Conservation (phyloP, 2,797 vertebrate species). For the Clarias fuscus region DNA sequence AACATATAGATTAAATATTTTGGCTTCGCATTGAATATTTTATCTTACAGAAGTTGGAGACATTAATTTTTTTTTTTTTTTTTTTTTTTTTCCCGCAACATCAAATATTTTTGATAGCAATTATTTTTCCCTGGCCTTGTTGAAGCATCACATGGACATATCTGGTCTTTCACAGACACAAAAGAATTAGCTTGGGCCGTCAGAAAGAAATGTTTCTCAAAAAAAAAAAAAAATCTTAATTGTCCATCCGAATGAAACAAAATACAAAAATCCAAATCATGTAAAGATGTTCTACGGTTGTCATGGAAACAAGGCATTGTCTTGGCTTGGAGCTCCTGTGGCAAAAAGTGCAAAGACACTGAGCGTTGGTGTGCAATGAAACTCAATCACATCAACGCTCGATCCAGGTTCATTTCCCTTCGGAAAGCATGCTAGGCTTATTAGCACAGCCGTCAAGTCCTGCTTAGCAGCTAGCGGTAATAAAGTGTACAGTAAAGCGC, state of each 20-base stretch:
- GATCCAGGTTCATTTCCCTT: neutral
- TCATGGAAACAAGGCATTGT: constrained; percentile 35
- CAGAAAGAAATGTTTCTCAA: neutral
- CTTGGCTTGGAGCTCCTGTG: constrained; percentile 14
- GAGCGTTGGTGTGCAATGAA: neutral
- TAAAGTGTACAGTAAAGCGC: constrained; percentile 15
- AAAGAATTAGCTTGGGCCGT: neutral
- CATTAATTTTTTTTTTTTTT: neutral
- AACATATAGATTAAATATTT: constrained; percentile 58
- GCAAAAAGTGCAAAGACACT: neutral
- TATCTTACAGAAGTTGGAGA: neutral
- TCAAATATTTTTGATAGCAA: neutral
- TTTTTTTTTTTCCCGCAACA: neutral
- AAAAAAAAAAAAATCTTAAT: neutral
- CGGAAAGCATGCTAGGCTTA: neutral
- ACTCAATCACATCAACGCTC: neutral
- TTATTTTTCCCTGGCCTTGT: neutral
- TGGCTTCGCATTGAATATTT: constrained; percentile 16
- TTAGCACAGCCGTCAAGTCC: constrained; percentile 5
- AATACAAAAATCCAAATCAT: constrained; percentile 5
- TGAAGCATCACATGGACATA: neutral
- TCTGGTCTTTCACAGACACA: neutral
- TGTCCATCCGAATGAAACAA: neutral
- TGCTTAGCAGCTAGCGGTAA: constrained; percentile 7
- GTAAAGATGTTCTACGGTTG: constrained; percentile 18